phyloP scores from a whole-genome alignment of 2,797 vertebrate genomes.

The Lutra lutra region DNA sequence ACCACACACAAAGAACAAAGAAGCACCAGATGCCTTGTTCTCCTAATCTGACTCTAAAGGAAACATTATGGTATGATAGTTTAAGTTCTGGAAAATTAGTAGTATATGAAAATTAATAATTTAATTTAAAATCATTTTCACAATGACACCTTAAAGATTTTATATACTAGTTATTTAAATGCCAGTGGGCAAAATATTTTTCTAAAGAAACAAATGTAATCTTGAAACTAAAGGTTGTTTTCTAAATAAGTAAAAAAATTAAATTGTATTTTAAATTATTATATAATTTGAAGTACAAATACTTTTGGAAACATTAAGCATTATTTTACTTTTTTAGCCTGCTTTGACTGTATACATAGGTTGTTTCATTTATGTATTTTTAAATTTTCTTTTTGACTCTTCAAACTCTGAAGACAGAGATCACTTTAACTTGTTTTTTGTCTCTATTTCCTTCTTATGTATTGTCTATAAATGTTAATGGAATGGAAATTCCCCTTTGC shows the following conservation, averaged over 20 bases:
- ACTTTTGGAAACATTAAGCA: neutral
- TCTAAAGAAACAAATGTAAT: neutral
- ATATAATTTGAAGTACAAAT: neutral
- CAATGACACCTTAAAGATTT: neutral
- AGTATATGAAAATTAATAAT: neutral
- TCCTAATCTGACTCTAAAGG: neutral
- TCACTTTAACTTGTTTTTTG: neutral
- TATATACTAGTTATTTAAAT: neutral
- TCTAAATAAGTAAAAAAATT: neutral
- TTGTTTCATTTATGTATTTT: neutral
- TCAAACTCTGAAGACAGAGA: neutral
- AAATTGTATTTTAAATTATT: neutral
- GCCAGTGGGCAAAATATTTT: neutral
- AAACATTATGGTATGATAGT: neutral
- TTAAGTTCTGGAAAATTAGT: neutral
- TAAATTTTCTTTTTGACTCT: neutral
- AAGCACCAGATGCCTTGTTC: neutral
- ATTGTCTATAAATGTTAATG: neutral
- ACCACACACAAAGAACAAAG: neutral
- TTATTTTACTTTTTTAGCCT: neutral
- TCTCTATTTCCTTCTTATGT: neutral
- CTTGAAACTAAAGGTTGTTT: neutral
- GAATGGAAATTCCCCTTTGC: neutral
- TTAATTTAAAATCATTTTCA: conserved; percentile 42
- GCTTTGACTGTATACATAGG: neutral